Evolutionary conservation across 30 jellyfish, hydroid and myxozoan species (phyloP).

Genomic region (Turritopsis rubra): DNA sequence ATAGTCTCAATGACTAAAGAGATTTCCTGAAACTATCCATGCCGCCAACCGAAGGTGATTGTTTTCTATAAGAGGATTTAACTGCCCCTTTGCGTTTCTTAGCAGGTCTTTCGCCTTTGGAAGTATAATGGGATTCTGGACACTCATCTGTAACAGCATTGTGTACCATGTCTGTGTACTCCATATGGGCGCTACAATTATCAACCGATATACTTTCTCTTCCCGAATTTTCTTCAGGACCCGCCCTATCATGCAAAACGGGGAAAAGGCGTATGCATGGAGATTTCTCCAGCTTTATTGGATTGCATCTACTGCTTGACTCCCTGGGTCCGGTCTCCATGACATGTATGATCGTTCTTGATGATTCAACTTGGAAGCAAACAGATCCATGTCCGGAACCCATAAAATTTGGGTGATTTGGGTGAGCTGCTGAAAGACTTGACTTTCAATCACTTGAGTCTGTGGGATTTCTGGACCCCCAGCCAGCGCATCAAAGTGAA

Average conservation of each 20-base stretch:
- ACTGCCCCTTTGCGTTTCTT: background rate
- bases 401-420: background rate
- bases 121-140: background rate
- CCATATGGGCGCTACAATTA: background rate
- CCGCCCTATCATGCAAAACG: background rate
- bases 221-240: background rate
- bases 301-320: slow-evolving; percentile 2
- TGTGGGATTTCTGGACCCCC: slow-evolving; percentile 15
- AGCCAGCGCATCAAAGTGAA: too few species aligned
- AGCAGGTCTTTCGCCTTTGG: background rate
- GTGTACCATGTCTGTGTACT: background rate
- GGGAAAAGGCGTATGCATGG: background rate
- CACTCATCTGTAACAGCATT: background rate
- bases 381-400: slow-evolving; percentile 23
- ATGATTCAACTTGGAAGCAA: slow-evolving; percentile 28
- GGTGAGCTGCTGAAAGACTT: background rate
- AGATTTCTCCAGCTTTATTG: background rate
- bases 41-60: background rate
- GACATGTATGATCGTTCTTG: background rate
- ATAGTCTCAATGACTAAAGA: background rate
- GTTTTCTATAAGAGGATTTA: background rate
- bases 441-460: slow-evolving; percentile 23
- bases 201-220: background rate
- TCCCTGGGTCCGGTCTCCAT: background rate
- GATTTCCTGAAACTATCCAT: slow-evolving; percentile 11